Base-by-base conservation (phyloP, 2,113 vertebrate genomes). In the Abramis brama region DNA sequence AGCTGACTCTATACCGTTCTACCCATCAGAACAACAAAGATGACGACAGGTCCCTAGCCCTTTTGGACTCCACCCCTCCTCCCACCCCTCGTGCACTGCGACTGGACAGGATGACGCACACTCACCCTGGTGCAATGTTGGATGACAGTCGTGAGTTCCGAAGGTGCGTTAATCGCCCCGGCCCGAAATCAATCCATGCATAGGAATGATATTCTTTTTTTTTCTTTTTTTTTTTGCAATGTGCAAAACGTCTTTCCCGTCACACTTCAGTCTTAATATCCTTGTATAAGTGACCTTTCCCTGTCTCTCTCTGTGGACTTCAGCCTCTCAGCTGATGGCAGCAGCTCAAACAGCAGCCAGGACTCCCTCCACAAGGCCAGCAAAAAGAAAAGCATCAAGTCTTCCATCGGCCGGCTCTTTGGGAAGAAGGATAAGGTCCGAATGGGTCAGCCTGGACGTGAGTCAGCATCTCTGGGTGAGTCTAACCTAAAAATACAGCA, bases 351-450 rank as follows among this genome's bases (percentile, higher is more conserved):
- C 92, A 96, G 94, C 93, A 94, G 96, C 90, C 96, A 96, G 88
- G 97, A 98, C 87, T 96, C 97, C 11, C 95, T 98, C 43, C 97
- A 97, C 94, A 98, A 98, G 91, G 93, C 96, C 90, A 96, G 95
- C 57, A 98, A 98, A 94, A 98, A 97, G 95, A 98, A 98, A 89
- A 97, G 97, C 94, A 98, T 98, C 93, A 98, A 97, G 94, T 98
- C 97, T 77, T 97, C 97, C 90, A 98, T 97, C 52, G 96, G 97
- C 3, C 95, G 97, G 5, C 95, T 98, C 55, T 98, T 98, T 83
- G 96, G 97, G 77, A 98, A 98, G 93, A 98, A 97, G 88, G 97
- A 98, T 87, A 98, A 98, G 85, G 97, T 96, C 21, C 93, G 97
- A 27, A 91, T 97, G 94, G 96, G 96, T 30, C 95, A 93, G 23